Conservation (phyloP, 2,113 vertebrate species). For the Cebus imitator region DNA sequence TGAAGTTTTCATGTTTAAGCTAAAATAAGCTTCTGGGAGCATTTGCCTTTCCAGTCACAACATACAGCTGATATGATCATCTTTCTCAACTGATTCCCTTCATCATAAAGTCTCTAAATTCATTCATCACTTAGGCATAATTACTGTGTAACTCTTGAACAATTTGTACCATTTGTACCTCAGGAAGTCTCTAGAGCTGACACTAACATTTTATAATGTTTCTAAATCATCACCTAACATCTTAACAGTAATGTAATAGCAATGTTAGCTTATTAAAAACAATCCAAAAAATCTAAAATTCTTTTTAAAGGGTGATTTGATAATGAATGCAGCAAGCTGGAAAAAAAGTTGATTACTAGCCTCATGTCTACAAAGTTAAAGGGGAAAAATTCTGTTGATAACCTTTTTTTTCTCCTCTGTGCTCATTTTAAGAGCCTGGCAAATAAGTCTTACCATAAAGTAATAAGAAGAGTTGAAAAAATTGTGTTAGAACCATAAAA, state of each 20-base stretch:
- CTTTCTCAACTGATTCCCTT: neutral
- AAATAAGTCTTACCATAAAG: neutral
- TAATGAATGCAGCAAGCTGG: slow-evolving; percentile 12
- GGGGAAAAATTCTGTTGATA: neutral
- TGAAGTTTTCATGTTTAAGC: neutral
- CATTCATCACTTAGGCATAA: neutral
- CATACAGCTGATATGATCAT: neutral
- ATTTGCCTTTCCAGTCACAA: slow-evolving; percentile 27
- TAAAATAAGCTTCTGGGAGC: neutral
- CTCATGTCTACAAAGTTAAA: slow-evolving; percentile 13
- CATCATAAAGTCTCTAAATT: neutral
- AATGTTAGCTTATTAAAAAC: neutral
- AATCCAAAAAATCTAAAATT: slow-evolving; percentile 8
- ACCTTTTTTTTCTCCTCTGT: neutral
- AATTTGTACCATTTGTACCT: neutral
- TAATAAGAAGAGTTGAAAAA: neutral
- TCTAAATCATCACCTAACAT: neutral
- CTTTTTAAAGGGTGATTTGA: neutral
- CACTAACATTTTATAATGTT: slow-evolving; percentile 18
- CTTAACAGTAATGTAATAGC: neutral
- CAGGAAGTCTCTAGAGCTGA: neutral
- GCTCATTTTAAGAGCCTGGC: neutral
- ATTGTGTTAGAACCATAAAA: neutral
- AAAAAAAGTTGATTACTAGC: neutral
- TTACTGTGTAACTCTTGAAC: slow-evolving; percentile 10